phyloP scores from a whole-genome alignment of 2,888 invertebrate species.

The Synanthedon myopaeformis region DNA sequence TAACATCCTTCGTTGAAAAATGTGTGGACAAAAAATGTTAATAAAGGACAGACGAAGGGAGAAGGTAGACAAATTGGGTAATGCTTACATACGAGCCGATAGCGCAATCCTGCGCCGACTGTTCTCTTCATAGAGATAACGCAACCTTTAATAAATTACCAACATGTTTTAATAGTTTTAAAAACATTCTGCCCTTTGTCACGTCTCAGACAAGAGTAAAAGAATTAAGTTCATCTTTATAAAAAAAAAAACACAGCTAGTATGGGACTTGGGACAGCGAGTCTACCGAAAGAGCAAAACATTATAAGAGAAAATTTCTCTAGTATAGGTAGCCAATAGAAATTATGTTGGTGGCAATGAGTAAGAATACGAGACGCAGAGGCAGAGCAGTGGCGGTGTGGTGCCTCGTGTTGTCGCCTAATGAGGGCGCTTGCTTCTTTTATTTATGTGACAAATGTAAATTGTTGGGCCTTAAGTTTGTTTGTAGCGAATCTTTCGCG shows the following conservation, averaged over 20 bases:
- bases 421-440: slow-evolving; percentile 57
- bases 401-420: slow-evolving; percentile 36
- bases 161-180: slow-evolving; percentile 34
- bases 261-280: too few relatives aligned
- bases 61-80: slow-evolving; percentile 49
- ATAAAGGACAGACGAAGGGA: slow-evolving; percentile 38
- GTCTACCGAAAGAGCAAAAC: slow-evolving; percentile 18
- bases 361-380: slow-evolving; percentile 17
- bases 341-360: slow-evolving; percentile 15
- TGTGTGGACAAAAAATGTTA: slow-evolving; percentile 47
- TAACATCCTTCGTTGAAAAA: slow-evolving; percentile 53
- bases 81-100: slow-evolving; percentile 37
- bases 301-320: slow-evolving; percentile 39
- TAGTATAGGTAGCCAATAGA: slow-evolving; percentile 39
- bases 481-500: slow-evolving; percentile 40
- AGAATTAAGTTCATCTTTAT: slow-evolving; percentile 19
- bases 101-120: slow-evolving; percentile 24
- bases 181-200: slow-evolving; percentile 23
- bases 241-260: slow-evolving; percentile 8
- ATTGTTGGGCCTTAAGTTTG: slow-evolving; percentile 27
- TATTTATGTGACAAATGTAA: slow-evolving; percentile 64
- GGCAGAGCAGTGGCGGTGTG: slow-evolving; percentile 14
- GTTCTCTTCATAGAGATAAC: slow-evolving; percentile 21
- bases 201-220: slow-evolving; percentile 15
- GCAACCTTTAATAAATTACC: slow-evolving; percentile 44